Evolutionary conservation across 2,113 vertebrate species (phyloP), one percentile per base, ranked within the genome.

Genomic region (Todiramphus saurophagus): DNA sequence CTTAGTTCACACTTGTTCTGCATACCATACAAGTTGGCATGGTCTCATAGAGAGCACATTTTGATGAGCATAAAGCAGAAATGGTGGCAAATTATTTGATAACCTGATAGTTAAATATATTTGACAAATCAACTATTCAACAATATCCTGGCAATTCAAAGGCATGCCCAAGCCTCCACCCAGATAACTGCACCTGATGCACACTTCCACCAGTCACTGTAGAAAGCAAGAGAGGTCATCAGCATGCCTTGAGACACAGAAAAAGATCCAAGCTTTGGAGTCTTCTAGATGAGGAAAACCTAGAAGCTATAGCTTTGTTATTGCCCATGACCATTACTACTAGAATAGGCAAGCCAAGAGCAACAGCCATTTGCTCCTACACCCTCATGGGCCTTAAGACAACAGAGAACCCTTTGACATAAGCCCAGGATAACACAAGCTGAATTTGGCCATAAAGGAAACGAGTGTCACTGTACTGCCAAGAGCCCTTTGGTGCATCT

Each of bases 1-100:
- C 21, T 11, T 9, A 18, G 72, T 17, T 39, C 50, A 35, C 14
- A 0, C 35, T 50, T 20, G 30, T 8, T 48, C 53, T 33, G 13
- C 27, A 3, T 15, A 13, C 0, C 1, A 35, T 15, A 14, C 2
- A 73, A 6, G 20, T 28, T 44, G 19, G 16, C 30, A 6, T 33
- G 10, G 4, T 5, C 55, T 35, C 10, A 20, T 7, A 37, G 48
- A 48, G 21, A 27, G 14, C 35, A 16, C 12, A 11, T 51, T 70
- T 81, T 51, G 28, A 39, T 30, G 2, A 62, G 18, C 51, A 5
- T 35, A 18, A 44, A n/a, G 35, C 74, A 72, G 37, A 66, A 85
- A 20, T 1, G 2, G 23, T 16, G 7, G 41, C 41, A 85, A 66
- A 76, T 5, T 33, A 48, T 11, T 64, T 50, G 11, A 18, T 44